These are phyloP conservation scores for Ryuthela nishihirai DNA, from an alignment of 2,888 invertebrate genomes.

Conservation along the genomic window DNA sequence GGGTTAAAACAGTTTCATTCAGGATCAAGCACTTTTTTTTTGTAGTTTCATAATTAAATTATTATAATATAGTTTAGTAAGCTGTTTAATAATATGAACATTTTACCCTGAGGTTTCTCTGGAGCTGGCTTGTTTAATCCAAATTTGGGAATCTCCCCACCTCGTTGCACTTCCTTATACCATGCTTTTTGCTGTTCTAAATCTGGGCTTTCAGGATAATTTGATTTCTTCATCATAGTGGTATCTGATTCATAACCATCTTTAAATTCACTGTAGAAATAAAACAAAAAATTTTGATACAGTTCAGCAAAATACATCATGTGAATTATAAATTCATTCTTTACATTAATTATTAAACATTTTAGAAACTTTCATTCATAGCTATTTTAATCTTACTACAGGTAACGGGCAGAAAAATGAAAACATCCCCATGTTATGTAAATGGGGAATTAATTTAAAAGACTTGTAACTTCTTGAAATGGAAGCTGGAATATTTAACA, in stretches of 20 bases:
- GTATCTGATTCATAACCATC: slow-evolving; percentile 91
- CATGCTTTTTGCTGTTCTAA: slow-evolving; percentile 68
- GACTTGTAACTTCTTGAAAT: no score
- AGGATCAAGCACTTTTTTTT: no score
- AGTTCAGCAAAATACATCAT: neutral
- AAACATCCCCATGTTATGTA: no score
- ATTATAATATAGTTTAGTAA: no score
- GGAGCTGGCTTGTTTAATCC: slow-evolving; percentile 90
- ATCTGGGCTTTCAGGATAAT: slow-evolving; percentile 3
- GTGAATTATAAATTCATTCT: neutral
- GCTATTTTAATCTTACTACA: no score
- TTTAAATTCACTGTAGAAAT: slow-evolving; percentile 73
- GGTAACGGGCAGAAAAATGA: no score
- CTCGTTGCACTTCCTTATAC: slow-evolving; percentile 84
- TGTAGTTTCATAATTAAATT: no score
- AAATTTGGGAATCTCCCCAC: slow-evolving; percentile 89
- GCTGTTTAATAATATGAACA: neutral
- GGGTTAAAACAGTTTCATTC: no score
- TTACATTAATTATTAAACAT: neutral
- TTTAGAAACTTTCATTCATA: no score
- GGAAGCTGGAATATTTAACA: no score
- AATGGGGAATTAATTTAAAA: no score
- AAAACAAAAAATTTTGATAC: neutral
- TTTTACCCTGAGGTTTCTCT: slow-evolving; percentile 55
- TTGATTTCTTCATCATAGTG: slow-evolving; percentile 52